Evolutionary conservation across 2,888 invertebrate species (phyloP).

Genomic region (Lucinisca nassula): DNA sequence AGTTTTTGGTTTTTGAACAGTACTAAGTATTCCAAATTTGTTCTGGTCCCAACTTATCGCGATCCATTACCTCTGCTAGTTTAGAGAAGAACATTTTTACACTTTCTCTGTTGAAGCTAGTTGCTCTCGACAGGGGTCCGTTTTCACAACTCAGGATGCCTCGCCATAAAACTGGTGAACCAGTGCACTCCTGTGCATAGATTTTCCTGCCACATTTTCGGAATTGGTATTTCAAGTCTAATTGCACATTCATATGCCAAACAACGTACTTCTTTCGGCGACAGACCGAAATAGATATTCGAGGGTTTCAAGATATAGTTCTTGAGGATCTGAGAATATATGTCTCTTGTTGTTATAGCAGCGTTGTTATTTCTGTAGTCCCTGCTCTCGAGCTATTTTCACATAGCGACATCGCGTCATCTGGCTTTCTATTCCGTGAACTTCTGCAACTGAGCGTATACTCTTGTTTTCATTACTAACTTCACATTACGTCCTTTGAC

Average conservation of each 20-base stretch:
- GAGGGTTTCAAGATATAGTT: constrained; percentile 33
- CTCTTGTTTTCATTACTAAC: too few relatives aligned
- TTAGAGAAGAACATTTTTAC: constrained; percentile 51
- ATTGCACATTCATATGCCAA: constrained; percentile 47
- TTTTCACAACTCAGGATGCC: constrained; percentile 35
- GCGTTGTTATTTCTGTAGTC: too few relatives aligned
- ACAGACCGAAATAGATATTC: constrained; percentile 36
- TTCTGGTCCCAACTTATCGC: constrained; percentile 21
- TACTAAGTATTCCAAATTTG: constrained; percentile 63
- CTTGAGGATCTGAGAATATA: too few relatives aligned
- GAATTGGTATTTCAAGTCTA: background rate
- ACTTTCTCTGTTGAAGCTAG: constrained; percentile 56
- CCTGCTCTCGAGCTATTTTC: too few relatives aligned
- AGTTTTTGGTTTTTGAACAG: constrained; percentile 57
- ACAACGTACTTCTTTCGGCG: constrained; percentile 22
- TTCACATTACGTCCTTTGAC: too few relatives aligned
- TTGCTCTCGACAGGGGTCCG: constrained; percentile 54
- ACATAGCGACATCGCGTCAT: too few relatives aligned
- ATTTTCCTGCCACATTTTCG: constrained; percentile 33
- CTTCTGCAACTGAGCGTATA: too few relatives aligned
- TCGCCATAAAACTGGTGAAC: constrained; percentile 37
- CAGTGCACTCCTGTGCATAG: constrained; percentile 36
- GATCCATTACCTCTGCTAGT: constrained; percentile 40
- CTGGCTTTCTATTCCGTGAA: too few relatives aligned
- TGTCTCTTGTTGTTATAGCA: too few relatives aligned